phyloP scores from a whole-genome alignment of 1,140 invertebrate species.

The Planococcus citri region DNA sequence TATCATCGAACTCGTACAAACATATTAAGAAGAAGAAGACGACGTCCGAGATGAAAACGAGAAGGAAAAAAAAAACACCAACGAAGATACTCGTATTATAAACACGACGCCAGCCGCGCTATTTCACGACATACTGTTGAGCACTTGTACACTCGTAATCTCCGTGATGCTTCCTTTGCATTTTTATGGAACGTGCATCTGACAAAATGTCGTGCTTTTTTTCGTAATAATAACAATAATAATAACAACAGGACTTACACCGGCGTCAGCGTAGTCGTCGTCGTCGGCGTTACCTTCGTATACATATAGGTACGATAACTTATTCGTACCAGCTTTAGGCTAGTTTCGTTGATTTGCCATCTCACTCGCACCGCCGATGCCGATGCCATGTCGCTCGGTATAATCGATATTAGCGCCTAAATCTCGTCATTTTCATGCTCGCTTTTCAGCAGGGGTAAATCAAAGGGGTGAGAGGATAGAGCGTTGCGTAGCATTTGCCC shows the following conservation, averaged over 20 bases:
- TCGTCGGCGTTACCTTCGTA: conserved; percentile 6
- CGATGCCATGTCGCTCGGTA: not conserved
- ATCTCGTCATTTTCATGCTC: not conserved
- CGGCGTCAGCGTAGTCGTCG: not conserved
- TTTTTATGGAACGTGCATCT: not conserved
- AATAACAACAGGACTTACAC: not conserved
- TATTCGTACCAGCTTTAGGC: conserved; percentile 1
- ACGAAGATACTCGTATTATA: no score
- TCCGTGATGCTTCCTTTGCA: not conserved
- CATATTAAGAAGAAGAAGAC: not conserved
- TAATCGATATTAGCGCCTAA: conserved; percentile 2
- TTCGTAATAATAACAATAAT: not conserved
- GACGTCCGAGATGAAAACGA: no score
- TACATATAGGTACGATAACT: no score
- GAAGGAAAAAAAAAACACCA: no score
- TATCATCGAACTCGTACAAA: not conserved
- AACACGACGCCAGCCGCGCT: not conserved
- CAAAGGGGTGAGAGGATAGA: not conserved
- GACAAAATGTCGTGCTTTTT: conserved; percentile 6
- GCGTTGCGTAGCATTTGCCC: not conserved
- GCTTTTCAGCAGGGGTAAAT: not conserved
- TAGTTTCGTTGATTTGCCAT: not conserved
- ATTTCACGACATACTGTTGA: conserved; percentile 3
- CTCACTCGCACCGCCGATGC: no score
- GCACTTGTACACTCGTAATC: not conserved